Evolutionary conservation across 2,797 vertebrate genomes (phyloP).

Genomic region (Otus scops): DNA sequence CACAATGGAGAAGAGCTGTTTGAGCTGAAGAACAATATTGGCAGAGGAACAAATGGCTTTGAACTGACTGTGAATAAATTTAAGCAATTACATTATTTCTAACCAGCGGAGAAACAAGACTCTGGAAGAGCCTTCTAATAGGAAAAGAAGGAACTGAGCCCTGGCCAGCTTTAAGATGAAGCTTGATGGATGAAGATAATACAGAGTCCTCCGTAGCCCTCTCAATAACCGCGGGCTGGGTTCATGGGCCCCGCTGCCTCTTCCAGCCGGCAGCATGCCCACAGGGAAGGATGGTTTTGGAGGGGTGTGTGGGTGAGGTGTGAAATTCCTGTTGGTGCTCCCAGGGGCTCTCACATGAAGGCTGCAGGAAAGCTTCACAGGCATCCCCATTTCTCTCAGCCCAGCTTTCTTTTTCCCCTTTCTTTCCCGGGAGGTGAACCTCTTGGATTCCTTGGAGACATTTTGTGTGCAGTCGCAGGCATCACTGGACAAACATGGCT

Average conservation of each 20-base stretch:
- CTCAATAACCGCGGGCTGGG: background rate
- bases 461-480: background rate
- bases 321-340: background rate
- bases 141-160: slow-evolving; percentile 17
- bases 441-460: background rate
- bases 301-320: background rate
- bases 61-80: slow-evolving; percentile 45
- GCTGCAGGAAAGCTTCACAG: background rate
- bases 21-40: slow-evolving; percentile 27
- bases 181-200: background rate
- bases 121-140: slow-evolving; percentile 4
- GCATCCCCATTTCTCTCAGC: background rate
- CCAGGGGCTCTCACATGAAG: background rate
- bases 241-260: background rate
- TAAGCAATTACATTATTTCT: slow-evolving; percentile 45
- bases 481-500: background rate
- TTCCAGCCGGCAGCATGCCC: background rate
- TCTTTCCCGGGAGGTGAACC: background rate
- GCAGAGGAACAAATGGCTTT: slow-evolving; percentile 52
- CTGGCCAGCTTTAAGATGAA: slow-evolving; percentile 21
- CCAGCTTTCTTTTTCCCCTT: background rate
- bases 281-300: background rate
- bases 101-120: background rate
- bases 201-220: background rate
- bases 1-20: background rate